Evolutionary conservation across 2,888 invertebrate species (phyloP).

Genomic region (Dysmachus trigonus): DNA sequence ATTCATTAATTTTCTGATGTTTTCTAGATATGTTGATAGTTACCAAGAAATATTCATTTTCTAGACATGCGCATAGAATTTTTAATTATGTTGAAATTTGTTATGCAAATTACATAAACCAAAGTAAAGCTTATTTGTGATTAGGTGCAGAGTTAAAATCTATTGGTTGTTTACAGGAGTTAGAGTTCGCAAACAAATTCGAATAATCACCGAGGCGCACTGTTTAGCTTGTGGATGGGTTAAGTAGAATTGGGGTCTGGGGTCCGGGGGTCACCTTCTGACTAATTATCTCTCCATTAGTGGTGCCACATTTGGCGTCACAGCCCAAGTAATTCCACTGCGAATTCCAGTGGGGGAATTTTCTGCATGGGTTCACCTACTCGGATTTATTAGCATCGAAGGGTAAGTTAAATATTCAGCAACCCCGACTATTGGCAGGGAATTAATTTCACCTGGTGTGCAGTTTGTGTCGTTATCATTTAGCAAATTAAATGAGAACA

Average conservation of each 20-base stretch:
- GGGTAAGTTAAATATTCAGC: background rate
- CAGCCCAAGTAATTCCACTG: background rate
- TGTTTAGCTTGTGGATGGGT: background rate
- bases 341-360: background rate
- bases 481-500: conserved; percentile 24
- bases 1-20: no score
- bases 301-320: background rate
- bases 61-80: background rate
- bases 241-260: background rate
- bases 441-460: background rate
- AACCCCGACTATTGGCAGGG: background rate
- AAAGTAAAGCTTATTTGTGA: background rate
- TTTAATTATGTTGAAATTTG: background rate
- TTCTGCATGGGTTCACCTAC: background rate
- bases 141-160: background rate
- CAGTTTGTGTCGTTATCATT: background rate
- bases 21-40: no score
- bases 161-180: background rate
- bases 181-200: background rate
- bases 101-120: background rate
- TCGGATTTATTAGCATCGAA: background rate
- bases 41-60: no score
- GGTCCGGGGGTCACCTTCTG: background rate
- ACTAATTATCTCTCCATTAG: background rate
- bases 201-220: background rate